Percentiles rank a stretch among this genome's conserved stretches.
Evolutionary conservation across 2,797 vertebrate species (phyloP).

Genomic region (Orientallactaga sibirica): DNA sequence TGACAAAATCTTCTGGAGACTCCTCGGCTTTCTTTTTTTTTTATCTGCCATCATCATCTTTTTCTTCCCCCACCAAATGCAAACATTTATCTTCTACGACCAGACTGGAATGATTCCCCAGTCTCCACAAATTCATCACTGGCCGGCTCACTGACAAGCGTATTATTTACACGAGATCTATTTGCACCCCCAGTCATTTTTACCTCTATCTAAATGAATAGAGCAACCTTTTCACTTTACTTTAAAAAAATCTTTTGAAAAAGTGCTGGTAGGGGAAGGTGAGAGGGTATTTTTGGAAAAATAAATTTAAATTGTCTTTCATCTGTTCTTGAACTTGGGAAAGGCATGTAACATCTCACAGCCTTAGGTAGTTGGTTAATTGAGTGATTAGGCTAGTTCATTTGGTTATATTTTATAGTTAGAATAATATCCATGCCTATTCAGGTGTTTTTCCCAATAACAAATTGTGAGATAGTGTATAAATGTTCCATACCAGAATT

Average conservation of each 20-base stretch:
- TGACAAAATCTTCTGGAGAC: conserved; percentile 54
- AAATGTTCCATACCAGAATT: conserved; percentile 21
- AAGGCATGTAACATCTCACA: not conserved
- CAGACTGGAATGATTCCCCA: conserved; percentile 48
- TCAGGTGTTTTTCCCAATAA: no score
- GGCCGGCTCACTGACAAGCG: conserved; percentile 37
- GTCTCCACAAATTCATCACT: conserved; percentile 61
- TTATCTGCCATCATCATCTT: conserved; percentile 19
- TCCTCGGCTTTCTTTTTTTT: conserved; percentile 44
- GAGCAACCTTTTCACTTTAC: conserved; percentile 31
- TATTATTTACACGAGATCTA: conserved; percentile 68
- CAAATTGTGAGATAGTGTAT: conserved; percentile 5
- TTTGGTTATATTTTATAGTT: conserved; percentile 51
- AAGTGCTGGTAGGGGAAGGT: not conserved
- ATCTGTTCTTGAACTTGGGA: not conserved
- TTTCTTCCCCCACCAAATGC: conserved; percentile 26
- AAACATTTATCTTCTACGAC: conserved; percentile 56
- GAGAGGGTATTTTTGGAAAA: not conserved
- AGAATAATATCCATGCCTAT: not conserved
- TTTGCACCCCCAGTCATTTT: conserved; percentile 59
- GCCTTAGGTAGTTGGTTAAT: not conserved
- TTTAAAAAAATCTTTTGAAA: conserved; percentile 37
- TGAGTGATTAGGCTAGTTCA: conserved; percentile 1
- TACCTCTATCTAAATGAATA: conserved; percentile 18
- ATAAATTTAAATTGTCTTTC: conserved; percentile 32